Percentiles rank a stretch among this genome's conserved stretches.
Evolutionary conservation across 2,113 vertebrate genomes (phyloP).

Genomic region (Gila orcuttii): DNA sequence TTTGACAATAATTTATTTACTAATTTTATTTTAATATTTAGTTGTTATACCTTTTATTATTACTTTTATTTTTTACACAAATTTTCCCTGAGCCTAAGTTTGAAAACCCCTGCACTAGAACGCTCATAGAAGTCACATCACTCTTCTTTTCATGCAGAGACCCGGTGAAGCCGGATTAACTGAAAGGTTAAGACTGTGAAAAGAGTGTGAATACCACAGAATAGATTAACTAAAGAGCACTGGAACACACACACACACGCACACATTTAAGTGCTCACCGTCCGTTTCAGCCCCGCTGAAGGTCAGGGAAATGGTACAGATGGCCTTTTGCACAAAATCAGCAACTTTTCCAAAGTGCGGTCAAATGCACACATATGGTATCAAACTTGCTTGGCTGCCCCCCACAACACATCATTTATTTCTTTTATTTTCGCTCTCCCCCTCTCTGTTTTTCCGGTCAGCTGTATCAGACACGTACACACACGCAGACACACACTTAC

Average conservation of each 20-base stretch:
- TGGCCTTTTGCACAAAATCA: conserved; percentile 75
- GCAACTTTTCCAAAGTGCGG: conserved; percentile 69
- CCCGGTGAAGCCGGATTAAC: neutral
- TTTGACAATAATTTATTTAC: neutral
- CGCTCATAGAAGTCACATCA: neutral
- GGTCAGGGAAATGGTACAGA: conserved; percentile 71
- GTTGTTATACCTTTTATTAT: neutral
- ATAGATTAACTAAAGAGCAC: neutral
- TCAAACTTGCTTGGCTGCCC: conserved; percentile 54
- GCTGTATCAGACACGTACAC: neutral
- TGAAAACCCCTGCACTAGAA: neutral
- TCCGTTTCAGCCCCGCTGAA: conserved; percentile 65
- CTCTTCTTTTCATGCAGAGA: neutral
- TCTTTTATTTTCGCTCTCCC: conserved; percentile 34
- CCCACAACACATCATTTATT: conserved; percentile 38
- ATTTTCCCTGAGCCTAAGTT: neutral
- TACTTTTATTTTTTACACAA: neutral
- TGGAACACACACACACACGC: conserved; percentile 16
- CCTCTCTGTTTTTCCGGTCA: conserved; percentile 9
- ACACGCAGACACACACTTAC: neutral
- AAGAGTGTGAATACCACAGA: conserved; percentile 17
- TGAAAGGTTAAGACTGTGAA: conserved; percentile 16
- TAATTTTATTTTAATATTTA: neutral
- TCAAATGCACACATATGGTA: conserved; percentile 64
- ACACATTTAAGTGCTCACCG: conserved; percentile 35